Evolutionary conservation across 2,797 vertebrate genomes (phyloP), one percentile per base, ranked within the genome.

Genomic region (Sibirionetta formosa): DNA sequence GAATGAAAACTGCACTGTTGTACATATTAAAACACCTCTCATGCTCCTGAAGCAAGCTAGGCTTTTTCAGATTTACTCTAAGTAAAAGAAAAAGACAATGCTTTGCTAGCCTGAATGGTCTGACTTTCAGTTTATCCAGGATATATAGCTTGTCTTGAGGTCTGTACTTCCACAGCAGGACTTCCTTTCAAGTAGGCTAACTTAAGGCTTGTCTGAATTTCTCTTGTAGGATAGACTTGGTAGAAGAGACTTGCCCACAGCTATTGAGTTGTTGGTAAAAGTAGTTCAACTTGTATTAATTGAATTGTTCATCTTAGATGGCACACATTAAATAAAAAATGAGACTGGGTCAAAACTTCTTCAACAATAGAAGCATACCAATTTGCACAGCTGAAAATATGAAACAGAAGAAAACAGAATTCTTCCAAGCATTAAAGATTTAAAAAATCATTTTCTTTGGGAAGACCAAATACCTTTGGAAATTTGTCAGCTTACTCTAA

Each of bases 401-500:
- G 56, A 53, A 91, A 82, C 18, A 72, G 86, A 70, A 90, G 33
- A 53, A 75, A 93, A 51, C 4, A 60, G 22, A 23, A 64, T 85
- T 6, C 22, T 87, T 73, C 58, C 46, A 95, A 90, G 48, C 78
- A 78, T 86, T 86, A 86, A 93, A 90, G 76, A 64, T 5, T 54
- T 53, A 90, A 91, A 95, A 90, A 69, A 65, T 33, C 44, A 60
- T 76, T 94, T 95, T 95, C 60, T 88, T 94, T 93, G 51, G 53
- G 69, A 95, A 77, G 94, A 79, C 58, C 65, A 90, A 88, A 76
- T 86, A 63, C 31, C 33, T 86, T 95, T 78, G 76, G 83, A 96
- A 94, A 53, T 90, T 95, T 94, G 63, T 92, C 85, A 79, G 18
- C 71, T 88, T 91, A 72, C 35, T 90, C 80, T 85, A 86, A 93